Evolutionary conservation across 2,113 vertebrate genomes (phyloP), one percentile per base, ranked within the genome.

Genomic region (Colius striatus): DNA sequence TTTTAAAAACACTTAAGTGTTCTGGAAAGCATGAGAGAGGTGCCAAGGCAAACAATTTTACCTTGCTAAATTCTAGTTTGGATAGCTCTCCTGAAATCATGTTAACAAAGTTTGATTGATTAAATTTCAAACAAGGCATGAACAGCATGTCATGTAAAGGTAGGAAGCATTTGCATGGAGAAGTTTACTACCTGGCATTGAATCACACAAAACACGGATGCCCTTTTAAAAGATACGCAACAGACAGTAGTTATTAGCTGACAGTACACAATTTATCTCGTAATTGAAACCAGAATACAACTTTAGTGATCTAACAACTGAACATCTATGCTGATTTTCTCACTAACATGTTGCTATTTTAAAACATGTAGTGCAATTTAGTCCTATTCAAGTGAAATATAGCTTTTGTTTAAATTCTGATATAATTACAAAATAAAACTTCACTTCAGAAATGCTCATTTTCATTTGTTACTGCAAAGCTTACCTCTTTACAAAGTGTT

Each of bases 401-500:
- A 67, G 26, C 17, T 87, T 71, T 55, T 51, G 34, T 48, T 70
- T 70, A 71, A 45, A 60, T 61, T 62, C 30, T 51, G 29, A 60
- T 62, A 4, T 4, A 65, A 66, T 57, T 65, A 36, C 0, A 0
- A 75, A 82, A 51, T 47, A 75, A 36, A 89, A 50, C 9, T 41
- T 53, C 21, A 71, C 38, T 74, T 26, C 15, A 78, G 30, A 74
- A 90, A 3, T 1, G 1, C 10, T 48, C 15, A 15, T 20, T 50
- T 91, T 81, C 38, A 57, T 75, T 92, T 92, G 38, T 58, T 78
- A 93, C 38, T 62, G 30, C 23, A 93, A 94, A 41, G 77, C 98
- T 94, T 96, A 99, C 99, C 99, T 99, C 99, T 98, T 98, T 99
- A 97, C 98, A 98, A 96, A 99, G 96, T 18, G 98, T 70, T 71